These are phyloP conservation scores for Helobdella robusta DNA, from an alignment of 2,888 invertebrate species.

Conservation along the genomic window DNA sequence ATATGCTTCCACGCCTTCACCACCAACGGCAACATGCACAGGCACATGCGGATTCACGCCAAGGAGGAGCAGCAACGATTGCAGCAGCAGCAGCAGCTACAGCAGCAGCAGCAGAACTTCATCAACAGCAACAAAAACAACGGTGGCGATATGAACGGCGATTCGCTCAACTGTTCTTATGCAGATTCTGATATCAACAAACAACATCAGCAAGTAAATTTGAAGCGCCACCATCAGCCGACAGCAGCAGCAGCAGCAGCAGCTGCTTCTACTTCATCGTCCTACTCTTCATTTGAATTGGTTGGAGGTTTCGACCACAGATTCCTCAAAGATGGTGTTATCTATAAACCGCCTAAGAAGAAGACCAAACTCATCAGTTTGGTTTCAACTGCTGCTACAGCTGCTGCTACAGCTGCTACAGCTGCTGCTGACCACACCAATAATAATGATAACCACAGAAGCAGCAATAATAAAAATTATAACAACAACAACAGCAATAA, in stretches of 20 bases:
- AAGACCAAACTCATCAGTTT: not conserved
- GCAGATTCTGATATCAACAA: too few species aligned
- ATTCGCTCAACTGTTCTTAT: too few species aligned
- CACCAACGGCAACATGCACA: slow-evolving; percentile 75
- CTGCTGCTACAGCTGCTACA: not conserved
- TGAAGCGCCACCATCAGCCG: not conserved
- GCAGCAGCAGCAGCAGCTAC: slow-evolving; percentile 4
- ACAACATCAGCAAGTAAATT: not conserved
- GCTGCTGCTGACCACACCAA: too few species aligned
- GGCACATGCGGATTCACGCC: slow-evolving; percentile 67
- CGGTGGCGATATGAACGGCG: too few species aligned
- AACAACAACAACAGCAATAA: slow-evolving; percentile 6
- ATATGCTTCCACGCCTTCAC: slow-evolving; percentile 71
- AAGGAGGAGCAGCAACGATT: slow-evolving; percentile 33
- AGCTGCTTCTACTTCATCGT: too few species aligned
- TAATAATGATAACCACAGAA: too few species aligned
- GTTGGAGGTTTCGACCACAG: slow-evolving; percentile 1
- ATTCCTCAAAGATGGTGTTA: slow-evolving; percentile 19
- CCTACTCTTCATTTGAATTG: too few species aligned
- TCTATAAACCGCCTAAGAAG: slow-evolving; percentile 17
- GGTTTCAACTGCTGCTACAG: not conserved
- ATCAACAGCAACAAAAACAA: too few species aligned
- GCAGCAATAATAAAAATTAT: not conserved
- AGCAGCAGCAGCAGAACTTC: not conserved
- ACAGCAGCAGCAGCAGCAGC: not conserved